Evolutionary conservation across 2,113 vertebrate species (phyloP).

Genomic region (Sceloporus undulatus): DNA sequence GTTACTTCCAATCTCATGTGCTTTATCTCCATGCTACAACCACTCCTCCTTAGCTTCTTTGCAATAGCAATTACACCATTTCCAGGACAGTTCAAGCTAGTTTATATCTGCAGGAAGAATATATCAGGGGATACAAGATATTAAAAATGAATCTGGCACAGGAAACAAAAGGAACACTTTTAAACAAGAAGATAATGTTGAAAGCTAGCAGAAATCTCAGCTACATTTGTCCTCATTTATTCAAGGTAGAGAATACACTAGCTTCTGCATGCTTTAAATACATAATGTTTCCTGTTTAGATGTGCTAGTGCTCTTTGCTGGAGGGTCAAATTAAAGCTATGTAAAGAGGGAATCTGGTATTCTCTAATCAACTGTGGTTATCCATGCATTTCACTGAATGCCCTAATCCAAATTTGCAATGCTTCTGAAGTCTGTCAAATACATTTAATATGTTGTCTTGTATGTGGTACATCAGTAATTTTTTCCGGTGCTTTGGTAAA

Average conservation of each 20-base stretch:
- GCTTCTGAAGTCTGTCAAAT: constrained; percentile 28
- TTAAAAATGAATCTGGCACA: background rate
- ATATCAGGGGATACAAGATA: background rate
- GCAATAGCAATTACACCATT: no score
- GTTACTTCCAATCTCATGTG: no score
- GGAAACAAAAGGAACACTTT: background rate
- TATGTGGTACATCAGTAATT: constrained; percentile 1
- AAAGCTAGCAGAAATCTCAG: background rate
- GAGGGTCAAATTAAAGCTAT: background rate
- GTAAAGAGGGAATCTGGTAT: background rate
- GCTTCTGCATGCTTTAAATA: background rate
- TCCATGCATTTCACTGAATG: constrained; percentile 2
- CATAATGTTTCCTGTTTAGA: background rate
- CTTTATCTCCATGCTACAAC: no score
- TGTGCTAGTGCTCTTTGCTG: background rate
- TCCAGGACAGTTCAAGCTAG: no score
- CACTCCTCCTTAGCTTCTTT: no score
- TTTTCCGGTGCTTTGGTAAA: constrained; percentile 10
- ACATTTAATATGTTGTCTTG: background rate
- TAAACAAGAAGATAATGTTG: background rate
- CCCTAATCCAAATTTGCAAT: constrained; percentile 6
- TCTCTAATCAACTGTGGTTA: constrained; percentile 17
- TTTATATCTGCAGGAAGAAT: no score
- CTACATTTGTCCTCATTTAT: background rate
- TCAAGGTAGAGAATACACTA: background rate